A percentile compares a stretch with the other conserved stretches of the same genome.
Evolutionary conservation across 1,140 invertebrate genomes (phyloP).

Genomic region (Adoxophyes honmai): DNA sequence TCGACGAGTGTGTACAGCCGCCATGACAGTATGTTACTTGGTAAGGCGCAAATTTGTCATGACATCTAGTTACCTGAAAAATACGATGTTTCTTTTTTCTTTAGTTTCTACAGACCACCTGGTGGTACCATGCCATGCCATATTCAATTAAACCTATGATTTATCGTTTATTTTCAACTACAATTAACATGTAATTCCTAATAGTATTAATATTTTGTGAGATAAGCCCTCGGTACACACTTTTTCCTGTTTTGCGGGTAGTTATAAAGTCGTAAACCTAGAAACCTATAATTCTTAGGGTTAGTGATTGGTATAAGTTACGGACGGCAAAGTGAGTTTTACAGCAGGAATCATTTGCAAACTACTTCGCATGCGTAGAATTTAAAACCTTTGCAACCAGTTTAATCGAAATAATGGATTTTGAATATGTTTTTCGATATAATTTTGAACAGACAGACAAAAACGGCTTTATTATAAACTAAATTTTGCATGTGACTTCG

Average conservation of each 20-base stretch:
- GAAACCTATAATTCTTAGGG: conserved; percentile 39
- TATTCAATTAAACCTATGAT: not conserved
- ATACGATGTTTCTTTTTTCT: not conserved
- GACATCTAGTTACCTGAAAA: not conserved
- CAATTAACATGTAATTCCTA: not conserved
- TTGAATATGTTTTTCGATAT: no score
- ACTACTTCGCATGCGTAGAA: no score
- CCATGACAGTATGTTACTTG: no score
- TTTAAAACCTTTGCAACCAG: no score
- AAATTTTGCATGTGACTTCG: no score
- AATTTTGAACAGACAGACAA: no score
- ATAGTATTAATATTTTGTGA: conserved; percentile 5
- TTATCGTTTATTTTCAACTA: not conserved
- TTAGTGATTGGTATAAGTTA: not conserved
- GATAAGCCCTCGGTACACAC: conserved; percentile 43
- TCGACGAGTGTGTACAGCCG: no score
- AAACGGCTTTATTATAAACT: no score
- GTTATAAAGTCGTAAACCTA: conserved; percentile 72
- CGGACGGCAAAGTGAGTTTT: not conserved
- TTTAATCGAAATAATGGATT: no score
- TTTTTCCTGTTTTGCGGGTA: conserved; percentile 64
- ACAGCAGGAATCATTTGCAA: no score
- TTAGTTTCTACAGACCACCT: not conserved
- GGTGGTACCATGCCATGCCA: no score
- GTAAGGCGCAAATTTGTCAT: not conserved